Evolutionary conservation across 2,888 invertebrate species (phyloP).

Genomic region (Scaptomyza reducta): DNA sequence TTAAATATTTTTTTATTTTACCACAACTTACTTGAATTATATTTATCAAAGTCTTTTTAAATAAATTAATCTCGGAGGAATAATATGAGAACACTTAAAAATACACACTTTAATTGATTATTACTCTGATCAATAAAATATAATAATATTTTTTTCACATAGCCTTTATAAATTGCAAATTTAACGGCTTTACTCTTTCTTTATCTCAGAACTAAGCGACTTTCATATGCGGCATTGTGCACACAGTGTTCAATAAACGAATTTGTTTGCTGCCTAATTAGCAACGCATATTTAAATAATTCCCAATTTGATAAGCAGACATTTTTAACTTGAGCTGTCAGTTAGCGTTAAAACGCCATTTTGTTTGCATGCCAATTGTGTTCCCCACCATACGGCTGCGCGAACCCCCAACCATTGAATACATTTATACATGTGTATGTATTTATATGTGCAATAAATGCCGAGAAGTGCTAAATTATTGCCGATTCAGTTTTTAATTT

Average conservation of each 20-base stretch:
- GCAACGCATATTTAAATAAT: conserved; percentile 81
- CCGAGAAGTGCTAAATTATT: conserved; percentile 78
- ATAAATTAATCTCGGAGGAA: no score
- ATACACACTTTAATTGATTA: no score
- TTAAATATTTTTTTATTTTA: no score
- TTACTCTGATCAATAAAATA: no score
- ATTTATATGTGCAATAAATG: conserved; percentile 48
- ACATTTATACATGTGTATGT: neutral
- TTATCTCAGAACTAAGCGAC: conserved; percentile 1
- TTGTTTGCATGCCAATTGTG: conserved; percentile 68
- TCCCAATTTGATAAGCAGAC: conserved; percentile 81
- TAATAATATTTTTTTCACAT: no score
- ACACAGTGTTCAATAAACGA: conserved; percentile 52
- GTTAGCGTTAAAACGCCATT: conserved; percentile 78
- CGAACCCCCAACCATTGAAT: neutral
- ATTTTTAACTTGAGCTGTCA: conserved; percentile 81
- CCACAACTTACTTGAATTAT: no score
- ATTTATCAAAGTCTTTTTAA: no score
- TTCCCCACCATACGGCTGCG: neutral
- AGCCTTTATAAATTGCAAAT: no score
- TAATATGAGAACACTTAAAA: no score
- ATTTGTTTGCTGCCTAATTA: conserved; percentile 79
- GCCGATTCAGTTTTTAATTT: conserved; percentile 78
- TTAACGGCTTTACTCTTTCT: neutral
- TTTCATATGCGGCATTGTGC: conserved; percentile 26